Percentiles rank a stretch among this genome's conserved stretches.
Evolutionary conservation across 2,888 invertebrate species (phyloP).

Genomic region (Stegana nigrithorax): DNA sequence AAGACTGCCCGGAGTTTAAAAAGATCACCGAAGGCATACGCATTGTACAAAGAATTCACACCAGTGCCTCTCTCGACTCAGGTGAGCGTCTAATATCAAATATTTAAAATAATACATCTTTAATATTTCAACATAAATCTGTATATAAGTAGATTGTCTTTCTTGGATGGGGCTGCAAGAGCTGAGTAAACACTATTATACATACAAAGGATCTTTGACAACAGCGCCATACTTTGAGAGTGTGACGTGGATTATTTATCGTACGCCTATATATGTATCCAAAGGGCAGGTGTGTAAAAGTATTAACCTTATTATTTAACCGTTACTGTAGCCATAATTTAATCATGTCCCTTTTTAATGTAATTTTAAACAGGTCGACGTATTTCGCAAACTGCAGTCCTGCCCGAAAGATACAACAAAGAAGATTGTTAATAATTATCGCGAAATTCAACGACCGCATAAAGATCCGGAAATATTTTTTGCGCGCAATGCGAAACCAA

Average conservation of each 20-base stretch:
- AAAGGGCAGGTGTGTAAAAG: constrained; percentile 72
- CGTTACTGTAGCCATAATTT: not conserved
- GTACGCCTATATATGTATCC: constrained; percentile 77
- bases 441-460: constrained; percentile 66
- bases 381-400: constrained; percentile 67
- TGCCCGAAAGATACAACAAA: constrained; percentile 67
- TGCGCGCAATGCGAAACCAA: constrained; percentile 66
- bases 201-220: constrained; percentile 79
- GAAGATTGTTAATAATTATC: constrained; percentile 68
- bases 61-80: constrained; percentile 66
- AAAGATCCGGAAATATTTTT: constrained; percentile 68
- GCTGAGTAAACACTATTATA: constrained; percentile 77
- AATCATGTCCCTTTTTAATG: not conserved
- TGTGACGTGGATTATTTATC: constrained; percentile 81
- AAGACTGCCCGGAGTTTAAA: constrained; percentile 73
- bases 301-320: not conserved
- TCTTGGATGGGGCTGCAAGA: constrained; percentile 78
- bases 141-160: constrained; percentile 73
- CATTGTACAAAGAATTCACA: constrained; percentile 65
- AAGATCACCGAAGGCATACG: constrained; percentile 72
- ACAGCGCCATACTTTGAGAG: constrained; percentile 80
- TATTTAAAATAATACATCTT: not conserved
- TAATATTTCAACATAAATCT: constrained; percentile 4
- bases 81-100: constrained; percentile 48
- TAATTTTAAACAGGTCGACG: constrained; percentile 57